Percentiles rank a stretch among this genome's conserved stretches.
phyloP scores from a whole-genome alignment of 2,113 vertebrate genomes.

The Pterocles gutturalis region DNA sequence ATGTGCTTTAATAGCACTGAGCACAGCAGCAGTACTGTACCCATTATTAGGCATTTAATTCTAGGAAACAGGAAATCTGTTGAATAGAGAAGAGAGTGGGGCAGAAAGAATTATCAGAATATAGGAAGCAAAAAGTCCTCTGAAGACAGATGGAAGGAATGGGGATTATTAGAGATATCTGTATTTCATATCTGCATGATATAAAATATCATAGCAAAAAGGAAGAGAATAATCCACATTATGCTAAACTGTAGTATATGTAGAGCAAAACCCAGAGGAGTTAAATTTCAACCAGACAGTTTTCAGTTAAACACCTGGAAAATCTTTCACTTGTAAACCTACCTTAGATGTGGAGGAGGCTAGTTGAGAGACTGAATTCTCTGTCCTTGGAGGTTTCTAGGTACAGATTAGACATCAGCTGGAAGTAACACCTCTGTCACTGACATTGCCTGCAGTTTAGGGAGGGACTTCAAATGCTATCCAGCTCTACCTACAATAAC shows the following conservation, averaged over 20 bases:
- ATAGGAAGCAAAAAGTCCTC: neutral
- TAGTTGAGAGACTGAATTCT: neutral
- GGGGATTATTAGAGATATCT: neutral
- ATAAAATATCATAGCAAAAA: neutral
- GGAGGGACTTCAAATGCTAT: neutral
- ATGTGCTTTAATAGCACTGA: neutral
- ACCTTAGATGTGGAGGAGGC: neutral
- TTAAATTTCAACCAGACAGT: neutral
- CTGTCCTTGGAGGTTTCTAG: neutral
- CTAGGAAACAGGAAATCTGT: constrained; percentile 22
- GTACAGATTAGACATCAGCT: neutral
- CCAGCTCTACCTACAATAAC: neutral
- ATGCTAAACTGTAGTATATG: neutral
- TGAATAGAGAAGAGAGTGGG: neutral
- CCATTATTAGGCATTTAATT: neutral
- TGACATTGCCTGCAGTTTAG: neutral
- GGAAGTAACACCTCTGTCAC: neutral
- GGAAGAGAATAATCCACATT: neutral
- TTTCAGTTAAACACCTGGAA: neutral
- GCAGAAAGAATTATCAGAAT: neutral
- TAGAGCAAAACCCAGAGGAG: neutral
- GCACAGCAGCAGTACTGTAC: neutral
- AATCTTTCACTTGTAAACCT: neutral
- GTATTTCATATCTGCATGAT: neutral
- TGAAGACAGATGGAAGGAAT: neutral